A percentile compares a stretch with the other conserved stretches of the same genome.
These are phyloP conservation scores for Indri indri DNA, from an alignment of 2,113 vertebrate genomes.

Conservation along the genomic window DNA sequence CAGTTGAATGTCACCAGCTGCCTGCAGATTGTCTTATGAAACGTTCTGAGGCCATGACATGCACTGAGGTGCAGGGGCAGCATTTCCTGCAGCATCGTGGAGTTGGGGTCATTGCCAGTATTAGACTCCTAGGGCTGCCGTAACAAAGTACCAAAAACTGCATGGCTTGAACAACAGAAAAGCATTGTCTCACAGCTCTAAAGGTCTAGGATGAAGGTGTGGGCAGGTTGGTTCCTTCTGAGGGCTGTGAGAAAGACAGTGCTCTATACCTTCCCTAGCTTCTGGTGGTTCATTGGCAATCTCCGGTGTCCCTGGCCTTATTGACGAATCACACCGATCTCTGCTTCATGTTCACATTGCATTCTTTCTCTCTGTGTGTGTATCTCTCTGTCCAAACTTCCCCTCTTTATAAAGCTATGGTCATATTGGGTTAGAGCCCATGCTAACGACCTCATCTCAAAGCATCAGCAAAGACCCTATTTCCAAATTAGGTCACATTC, in stretches of 20 bases:
- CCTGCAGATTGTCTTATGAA: background rate
- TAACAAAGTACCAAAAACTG: background rate
- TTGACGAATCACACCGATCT: background rate
- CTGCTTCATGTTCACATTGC: background rate
- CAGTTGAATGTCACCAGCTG: background rate
- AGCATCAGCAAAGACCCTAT: background rate
- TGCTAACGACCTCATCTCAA: background rate
- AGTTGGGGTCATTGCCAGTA: background rate
- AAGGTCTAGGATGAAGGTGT: background rate
- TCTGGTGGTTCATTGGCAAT: background rate
- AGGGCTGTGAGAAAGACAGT: background rate
- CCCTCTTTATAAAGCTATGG: background rate
- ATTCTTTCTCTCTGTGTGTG: background rate
- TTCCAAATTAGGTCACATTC: background rate
- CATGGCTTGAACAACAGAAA: background rate
- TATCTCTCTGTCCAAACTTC: background rate
- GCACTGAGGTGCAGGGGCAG: background rate
- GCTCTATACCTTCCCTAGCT: fast-evolving
- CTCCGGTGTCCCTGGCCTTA: background rate
- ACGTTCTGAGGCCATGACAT: background rate
- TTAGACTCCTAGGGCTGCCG: background rate
- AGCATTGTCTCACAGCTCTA: fast-evolving
- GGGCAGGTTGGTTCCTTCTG: background rate
- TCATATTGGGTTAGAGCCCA: background rate
- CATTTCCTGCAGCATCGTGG: fast-evolving